These are phyloP conservation scores for Megalops atlanticus DNA, from an alignment of 2,113 vertebrate species.

Conservation along the genomic window DNA sequence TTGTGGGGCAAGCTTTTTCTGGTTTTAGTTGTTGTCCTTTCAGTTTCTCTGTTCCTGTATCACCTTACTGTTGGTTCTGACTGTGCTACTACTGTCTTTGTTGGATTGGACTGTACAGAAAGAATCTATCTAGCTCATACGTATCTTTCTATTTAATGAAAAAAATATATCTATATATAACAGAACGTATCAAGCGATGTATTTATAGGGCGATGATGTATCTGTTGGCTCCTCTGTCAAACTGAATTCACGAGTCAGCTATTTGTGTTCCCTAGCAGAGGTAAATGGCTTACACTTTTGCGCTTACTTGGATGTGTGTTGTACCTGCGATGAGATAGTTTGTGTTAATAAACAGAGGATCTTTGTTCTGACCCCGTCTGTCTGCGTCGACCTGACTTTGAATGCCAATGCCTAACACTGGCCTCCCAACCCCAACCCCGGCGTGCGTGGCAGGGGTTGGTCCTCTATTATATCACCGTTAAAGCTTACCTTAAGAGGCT, in stretches of 20 bases:
- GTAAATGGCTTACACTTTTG: conserved; percentile 80
- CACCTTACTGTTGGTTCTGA: conserved; percentile 66
- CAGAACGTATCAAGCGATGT: conserved; percentile 59
- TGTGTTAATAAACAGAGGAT: conserved; percentile 81
- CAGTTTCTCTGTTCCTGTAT: conserved; percentile 59
- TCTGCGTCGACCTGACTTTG: not conserved
- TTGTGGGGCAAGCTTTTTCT: conserved; percentile 50
- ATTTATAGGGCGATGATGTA: conserved; percentile 36
- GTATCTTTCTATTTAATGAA: conserved; percentile 45
- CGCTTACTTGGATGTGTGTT: conserved; percentile 84
- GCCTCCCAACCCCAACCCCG: too few species aligned
- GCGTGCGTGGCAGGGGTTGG: not conserved
- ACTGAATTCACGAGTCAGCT: conserved; percentile 20
- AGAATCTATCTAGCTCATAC: conserved; percentile 66
- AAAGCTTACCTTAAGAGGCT: not conserved
- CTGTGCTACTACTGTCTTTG: conserved; percentile 72
- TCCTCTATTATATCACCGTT: not conserved
- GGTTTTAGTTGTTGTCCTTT: conserved; percentile 49
- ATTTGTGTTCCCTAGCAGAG: conserved; percentile 57
- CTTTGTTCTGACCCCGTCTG: conserved; percentile 65
- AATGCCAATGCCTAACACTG: too few species aligned
- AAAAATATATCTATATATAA: conserved; percentile 33
- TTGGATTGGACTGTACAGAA: conserved; percentile 73
- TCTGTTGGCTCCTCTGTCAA: conserved; percentile 22
- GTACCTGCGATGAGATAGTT: conserved; percentile 86